Evolutionary conservation across 1,140 invertebrate species (phyloP).

Genomic region (Agrypnia vestita): DNA sequence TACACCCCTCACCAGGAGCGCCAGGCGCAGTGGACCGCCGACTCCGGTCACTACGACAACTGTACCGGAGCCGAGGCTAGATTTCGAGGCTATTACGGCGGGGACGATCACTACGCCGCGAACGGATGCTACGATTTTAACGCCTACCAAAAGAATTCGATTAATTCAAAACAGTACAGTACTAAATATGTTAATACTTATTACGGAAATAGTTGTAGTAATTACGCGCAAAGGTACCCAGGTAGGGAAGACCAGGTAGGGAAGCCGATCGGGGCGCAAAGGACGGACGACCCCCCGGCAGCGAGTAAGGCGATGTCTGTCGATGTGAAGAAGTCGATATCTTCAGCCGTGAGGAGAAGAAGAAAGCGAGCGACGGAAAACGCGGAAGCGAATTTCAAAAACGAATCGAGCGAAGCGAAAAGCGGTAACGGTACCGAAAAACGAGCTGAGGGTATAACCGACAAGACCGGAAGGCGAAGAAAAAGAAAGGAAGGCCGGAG

Average conservation of each 20-base stretch:
- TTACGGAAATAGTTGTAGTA: not conserved
- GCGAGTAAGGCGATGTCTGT: slow-evolving; percentile 10
- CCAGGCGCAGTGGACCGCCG: not conserved
- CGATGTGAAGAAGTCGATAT: slow-evolving; percentile 55
- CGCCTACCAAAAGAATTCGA: not conserved
- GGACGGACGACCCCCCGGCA: no score
- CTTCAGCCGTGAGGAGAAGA: slow-evolving; percentile 47
- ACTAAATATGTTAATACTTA: not conserved
- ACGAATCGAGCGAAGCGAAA: slow-evolving; percentile 14
- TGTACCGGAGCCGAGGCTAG: not conserved
- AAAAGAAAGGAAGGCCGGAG: not conserved
- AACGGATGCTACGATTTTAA: slow-evolving; percentile 1
- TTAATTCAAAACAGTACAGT: no score
- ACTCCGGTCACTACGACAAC: not conserved
- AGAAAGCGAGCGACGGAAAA: slow-evolving; percentile 50
- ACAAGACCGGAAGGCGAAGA: not conserved
- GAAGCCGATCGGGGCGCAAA: no score
- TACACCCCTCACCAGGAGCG: slow-evolving; percentile 10
- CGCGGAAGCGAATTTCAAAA: not conserved
- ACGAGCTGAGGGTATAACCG: not conserved
- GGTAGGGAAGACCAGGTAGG: no score
- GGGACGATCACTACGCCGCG: not conserved
- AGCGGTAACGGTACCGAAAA: not conserved
- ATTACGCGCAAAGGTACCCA: not conserved
- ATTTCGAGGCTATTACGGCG: not conserved